phyloP scores from a whole-genome alignment of 2,113 vertebrate species.

The Triplophysa tibetana region DNA sequence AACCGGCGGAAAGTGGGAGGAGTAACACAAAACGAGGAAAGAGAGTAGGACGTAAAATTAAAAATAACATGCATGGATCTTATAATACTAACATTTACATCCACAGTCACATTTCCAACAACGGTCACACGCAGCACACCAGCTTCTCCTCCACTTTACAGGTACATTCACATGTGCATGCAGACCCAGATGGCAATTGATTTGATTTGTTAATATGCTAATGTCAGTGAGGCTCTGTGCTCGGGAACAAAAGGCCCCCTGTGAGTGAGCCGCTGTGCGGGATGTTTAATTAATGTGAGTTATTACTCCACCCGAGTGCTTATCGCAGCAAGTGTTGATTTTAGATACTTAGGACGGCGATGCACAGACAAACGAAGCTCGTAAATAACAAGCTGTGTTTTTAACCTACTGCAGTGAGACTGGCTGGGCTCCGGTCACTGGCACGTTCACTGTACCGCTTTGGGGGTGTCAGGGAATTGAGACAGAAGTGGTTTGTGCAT shows the following conservation, averaged over 20 bases:
- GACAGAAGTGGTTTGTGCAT: not conserved
- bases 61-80: too few species aligned
- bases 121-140: not conserved
- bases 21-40: too few species aligned
- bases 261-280: slow-evolving; percentile 44
- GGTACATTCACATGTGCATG: slow-evolving; percentile 54
- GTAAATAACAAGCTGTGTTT: slow-evolving; percentile 46
- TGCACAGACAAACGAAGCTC: slow-evolving; percentile 38
- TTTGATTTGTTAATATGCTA: slow-evolving; percentile 73
- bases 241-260: slow-evolving; percentile 53
- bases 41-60: too few species aligned
- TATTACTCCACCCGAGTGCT: slow-evolving; percentile 55
- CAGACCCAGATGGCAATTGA: slow-evolving; percentile 57
- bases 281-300: slow-evolving; percentile 61
- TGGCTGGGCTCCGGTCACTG: not conserved
- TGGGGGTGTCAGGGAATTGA: not conserved
- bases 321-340: slow-evolving; percentile 58
- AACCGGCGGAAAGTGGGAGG: too few species aligned
- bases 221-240: slow-evolving; percentile 51
- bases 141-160: slow-evolving; percentile 44
- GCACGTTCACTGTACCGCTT: not conserved
- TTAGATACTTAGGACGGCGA: slow-evolving; percentile 47
- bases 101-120: not conserved
- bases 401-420: not conserved
- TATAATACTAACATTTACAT: too few species aligned